Evolutionary conservation across 2,113 vertebrate genomes (phyloP), one percentile per base, ranked within the genome.

Genomic region (Microcebus murinus): DNA sequence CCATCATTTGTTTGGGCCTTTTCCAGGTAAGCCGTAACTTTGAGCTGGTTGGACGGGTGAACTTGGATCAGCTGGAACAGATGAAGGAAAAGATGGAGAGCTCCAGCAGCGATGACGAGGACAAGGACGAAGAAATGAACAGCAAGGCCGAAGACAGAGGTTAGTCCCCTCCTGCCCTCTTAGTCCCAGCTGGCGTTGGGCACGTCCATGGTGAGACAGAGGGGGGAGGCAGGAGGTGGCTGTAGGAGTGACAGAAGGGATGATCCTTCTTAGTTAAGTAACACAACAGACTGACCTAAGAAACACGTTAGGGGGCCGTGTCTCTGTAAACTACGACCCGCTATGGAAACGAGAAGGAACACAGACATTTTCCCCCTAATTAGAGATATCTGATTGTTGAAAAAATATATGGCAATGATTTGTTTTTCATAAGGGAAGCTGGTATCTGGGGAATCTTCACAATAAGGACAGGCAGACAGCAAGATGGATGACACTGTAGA

Each of bases 21-120:
- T 97, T 98, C 88, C 97, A 99, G 99, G 99, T 99, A 91, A 99
- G 99, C 98, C 99, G 99, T 50, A 99, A 99, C 98, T 99, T 99
- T 98, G 99, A 99, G 98, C 98, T 99, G 98, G 99, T 99, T 98
- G 99, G 99, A 88, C 98, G 99, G 21, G 99, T 99, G 97, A 99
- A 99, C 98, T 99, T 99, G 98, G 99, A 99, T 98, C 99, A 99
- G 98, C 97, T 99, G 98, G 99, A 99, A 95, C 99, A 99, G 98
- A 98, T 99, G 98, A 99, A 99, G 97, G 99, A 99, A 45, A 99
- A 99, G 97, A 98, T 98, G 87, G 99, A 99, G 93, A 98, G 97
- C 80, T 98, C 98, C 87, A 99, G 99, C 98, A 99, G 99, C 93
- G 99, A 99, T 6, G 99, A 99, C 21, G 99, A 99, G 82, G 99